These are phyloP conservation scores for Mizuhopecten yessoensis DNA, from an alignment of 1,140 invertebrate species.

Conservation along the genomic window DNA sequence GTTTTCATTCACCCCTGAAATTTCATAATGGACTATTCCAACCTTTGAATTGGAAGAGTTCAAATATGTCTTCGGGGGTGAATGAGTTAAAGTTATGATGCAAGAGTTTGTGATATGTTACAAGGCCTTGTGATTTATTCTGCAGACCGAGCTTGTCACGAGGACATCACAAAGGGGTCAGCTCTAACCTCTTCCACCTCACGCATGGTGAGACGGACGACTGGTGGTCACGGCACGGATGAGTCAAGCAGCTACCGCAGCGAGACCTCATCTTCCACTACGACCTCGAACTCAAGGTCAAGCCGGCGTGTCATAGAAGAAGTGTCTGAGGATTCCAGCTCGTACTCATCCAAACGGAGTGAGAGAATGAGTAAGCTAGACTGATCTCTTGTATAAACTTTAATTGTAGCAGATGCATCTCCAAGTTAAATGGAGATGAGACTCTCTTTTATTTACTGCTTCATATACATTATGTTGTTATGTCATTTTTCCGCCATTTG, in stretches of 20 bases:
- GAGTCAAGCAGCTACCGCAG: constrained; percentile 51
- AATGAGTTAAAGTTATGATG: no score
- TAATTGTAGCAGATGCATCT: neutral
- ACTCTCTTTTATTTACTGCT: neutral
- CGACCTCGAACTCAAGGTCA: constrained; percentile 41
- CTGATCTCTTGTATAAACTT: neutral
- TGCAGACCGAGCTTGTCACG: constrained; percentile 68
- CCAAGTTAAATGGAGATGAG: neutral
- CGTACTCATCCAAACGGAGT: constrained; percentile 41
- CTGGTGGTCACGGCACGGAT: constrained; percentile 67
- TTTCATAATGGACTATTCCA: no score
- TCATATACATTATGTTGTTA: constrained; percentile 5
- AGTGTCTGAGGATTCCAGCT: constrained; percentile 50
- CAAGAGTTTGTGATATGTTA: no score
- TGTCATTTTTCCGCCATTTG: neutral
- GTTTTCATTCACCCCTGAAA: no score
- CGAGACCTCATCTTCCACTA: neutral
- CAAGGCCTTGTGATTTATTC: neutral
- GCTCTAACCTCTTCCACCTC: constrained; percentile 53
- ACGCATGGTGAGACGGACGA: constrained; percentile 66
- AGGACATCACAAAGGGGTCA: neutral
- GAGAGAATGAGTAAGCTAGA: constrained; percentile 40
- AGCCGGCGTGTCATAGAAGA: constrained; percentile 13
- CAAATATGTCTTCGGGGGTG: no score
- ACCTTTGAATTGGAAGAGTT: no score